Conservation (phyloP, 1,140 invertebrate species). For the Rhizoglyphus robini region DNA sequence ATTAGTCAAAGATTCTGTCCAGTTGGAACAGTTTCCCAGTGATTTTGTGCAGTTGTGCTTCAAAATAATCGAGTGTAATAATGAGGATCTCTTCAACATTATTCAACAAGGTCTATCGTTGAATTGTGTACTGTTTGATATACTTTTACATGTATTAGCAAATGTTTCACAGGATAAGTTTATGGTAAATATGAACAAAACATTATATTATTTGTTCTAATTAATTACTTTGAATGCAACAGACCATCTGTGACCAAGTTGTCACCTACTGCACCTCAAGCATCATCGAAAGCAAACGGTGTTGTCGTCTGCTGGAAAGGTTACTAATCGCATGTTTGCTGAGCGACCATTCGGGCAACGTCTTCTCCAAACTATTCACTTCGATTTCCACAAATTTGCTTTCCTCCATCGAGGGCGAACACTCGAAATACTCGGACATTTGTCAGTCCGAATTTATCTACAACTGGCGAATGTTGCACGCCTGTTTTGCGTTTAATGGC, state of each 20-base stretch:
- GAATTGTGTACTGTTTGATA: not conserved
- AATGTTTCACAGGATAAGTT: no score
- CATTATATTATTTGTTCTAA: no score
- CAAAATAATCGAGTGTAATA: constrained; percentile 46
- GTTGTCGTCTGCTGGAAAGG: not conserved
- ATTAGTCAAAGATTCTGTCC: constrained; percentile 60
- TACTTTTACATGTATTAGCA: not conserved
- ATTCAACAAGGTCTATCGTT: not conserved
- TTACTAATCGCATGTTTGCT: not conserved
- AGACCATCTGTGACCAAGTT: not conserved
- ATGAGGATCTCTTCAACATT: not conserved
- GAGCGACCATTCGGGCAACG: not conserved
- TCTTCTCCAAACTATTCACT: not conserved
- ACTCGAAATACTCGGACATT: not conserved
- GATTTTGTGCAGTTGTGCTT: constrained; percentile 66
- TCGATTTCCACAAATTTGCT: not conserved
- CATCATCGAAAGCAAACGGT: not conserved
- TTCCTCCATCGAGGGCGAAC: not conserved
- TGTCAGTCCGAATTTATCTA: not conserved
- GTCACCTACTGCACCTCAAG: not conserved
- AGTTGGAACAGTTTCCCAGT: constrained; percentile 74
- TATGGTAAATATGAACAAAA: no score
- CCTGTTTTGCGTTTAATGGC: not conserved
- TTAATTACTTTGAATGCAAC: no score
- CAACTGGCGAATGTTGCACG: not conserved